Base-by-base conservation (phyloP, 2,797 vertebrate genomes). In the Anableps anableps region DNA sequence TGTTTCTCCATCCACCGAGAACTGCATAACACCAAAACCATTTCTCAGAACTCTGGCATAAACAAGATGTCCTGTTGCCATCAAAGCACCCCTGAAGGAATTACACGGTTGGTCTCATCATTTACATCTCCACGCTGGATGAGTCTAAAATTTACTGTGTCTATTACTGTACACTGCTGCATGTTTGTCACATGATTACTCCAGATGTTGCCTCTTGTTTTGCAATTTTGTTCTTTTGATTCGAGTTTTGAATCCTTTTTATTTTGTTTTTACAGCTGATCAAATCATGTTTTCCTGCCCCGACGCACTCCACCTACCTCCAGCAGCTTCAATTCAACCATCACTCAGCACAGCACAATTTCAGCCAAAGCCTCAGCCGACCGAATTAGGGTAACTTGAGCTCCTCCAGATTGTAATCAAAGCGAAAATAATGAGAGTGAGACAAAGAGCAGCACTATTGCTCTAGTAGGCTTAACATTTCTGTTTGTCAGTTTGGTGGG, bases 271-370 rank as follows among this genome's bases (percentile, higher is more conserved):
- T 83, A 81, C 78, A 78, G 75, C 77, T 43, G 4, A 81, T 88
- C 47, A 81, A 80, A 71, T 0, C 19, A 80, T 85, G 79, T 84
- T 74, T 81, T 79, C 80, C 80, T 50, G 23, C 74, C 74, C n/a
- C 41, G 16, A 31, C 80, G 76, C 74, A 78, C 78, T 80, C 79
- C 51, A n/a, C 60, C 75, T 48, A 38, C 62, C 82, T 78, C 80
- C 48, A 74, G 76, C 83, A 92, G 88, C 87, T 92, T 91, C 89
- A 93, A 95, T 94, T 94, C 94, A 93, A 91, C 92, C 95, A 94
- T 96, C 95, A 96, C 92, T 96, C 95, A 95, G 91, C 94, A 80
- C 85, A 84, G 91, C 85, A 93, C 94, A 95, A 95, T 96, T 95
- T 95, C 88, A 91, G 90, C 88, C 85, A 80, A 79, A 94, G 92